These are phyloP conservation scores for Drosophila trapezifrons DNA, from an alignment of 1,140 invertebrate species.

Conservation along the genomic window DNA sequence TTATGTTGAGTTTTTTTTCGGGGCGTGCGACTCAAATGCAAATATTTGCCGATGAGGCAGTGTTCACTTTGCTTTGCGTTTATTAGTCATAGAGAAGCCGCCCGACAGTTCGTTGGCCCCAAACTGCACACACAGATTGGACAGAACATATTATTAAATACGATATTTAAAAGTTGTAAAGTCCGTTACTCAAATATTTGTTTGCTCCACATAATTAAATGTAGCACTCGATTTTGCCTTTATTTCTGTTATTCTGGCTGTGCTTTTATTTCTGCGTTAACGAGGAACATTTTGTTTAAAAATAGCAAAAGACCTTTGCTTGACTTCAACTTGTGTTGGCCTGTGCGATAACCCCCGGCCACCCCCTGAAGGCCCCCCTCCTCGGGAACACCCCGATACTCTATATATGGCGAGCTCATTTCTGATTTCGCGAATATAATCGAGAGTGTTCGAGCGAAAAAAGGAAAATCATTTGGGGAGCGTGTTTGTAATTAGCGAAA, in stretches of 20 bases:
- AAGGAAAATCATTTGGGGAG: conserved; percentile 39
- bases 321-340: conserved; percentile 58
- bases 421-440: conserved; percentile 43
- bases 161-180: conserved; percentile 50
- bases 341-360: conserved; percentile 50
- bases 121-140: neutral
- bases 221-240: conserved; percentile 15
- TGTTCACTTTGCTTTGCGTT: conserved; percentile 41
- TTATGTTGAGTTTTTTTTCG: conserved; percentile 21
- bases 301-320: conserved; percentile 66
- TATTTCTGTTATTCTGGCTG: conserved; percentile 12
- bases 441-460: conserved; percentile 13
- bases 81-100: conserved; percentile 67
- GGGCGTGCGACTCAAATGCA: conserved; percentile 60
- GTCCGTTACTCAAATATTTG: conserved; percentile 53
- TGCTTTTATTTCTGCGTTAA: conserved; percentile 18
- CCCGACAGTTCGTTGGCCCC: conserved; percentile 44
- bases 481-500: conserved; percentile 57
- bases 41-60: conserved; percentile 71
- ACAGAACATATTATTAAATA: conserved; percentile 17
- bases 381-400: neutral
- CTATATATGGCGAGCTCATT: conserved; percentile 40
- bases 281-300: conserved; percentile 50
- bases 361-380: conserved; percentile 5
- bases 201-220: conserved; percentile 45